A percentile compares a stretch with the other conserved stretches of the same genome.
phyloP scores from a whole-genome alignment of 2,797 vertebrate species.

The Nyctalus aviator region DNA sequence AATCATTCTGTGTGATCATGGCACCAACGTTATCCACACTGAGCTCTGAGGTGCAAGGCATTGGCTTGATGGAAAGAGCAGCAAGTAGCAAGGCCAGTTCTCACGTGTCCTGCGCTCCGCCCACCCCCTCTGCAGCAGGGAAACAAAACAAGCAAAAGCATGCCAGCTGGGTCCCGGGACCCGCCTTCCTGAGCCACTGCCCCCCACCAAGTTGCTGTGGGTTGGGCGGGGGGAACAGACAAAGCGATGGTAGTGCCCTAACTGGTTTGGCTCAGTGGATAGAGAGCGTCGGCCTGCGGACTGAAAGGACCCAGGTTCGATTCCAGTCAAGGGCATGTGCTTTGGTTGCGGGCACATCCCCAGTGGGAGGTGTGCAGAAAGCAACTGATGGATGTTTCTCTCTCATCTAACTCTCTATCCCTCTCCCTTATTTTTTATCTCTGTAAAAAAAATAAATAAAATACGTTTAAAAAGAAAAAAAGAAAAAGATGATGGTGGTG shows the following conservation, averaged over 20 bases:
- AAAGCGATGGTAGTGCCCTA: neutral
- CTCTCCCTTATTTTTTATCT: too few species aligned
- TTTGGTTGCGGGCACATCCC: too few species aligned
- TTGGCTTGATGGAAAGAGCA: neutral
- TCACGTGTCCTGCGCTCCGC: rapidly evolving
- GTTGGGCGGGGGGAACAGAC: neutral
- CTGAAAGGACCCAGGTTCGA: too few species aligned
- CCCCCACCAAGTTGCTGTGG: neutral
- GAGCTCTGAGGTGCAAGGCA: neutral
- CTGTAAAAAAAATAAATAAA: too few species aligned
- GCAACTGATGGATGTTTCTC: too few species aligned
- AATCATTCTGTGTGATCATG: neutral
- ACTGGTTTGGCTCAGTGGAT: too few species aligned
- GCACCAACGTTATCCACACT: neutral
- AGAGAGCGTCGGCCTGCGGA: too few species aligned
- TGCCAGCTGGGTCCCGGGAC: neutral
- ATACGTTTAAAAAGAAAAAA: too few species aligned
- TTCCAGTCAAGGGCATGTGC: too few species aligned
- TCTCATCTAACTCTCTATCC: too few species aligned
- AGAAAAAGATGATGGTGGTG: neutral
- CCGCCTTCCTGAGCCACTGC: neutral
- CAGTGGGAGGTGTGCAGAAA: too few species aligned
- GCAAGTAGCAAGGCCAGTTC: neutral
- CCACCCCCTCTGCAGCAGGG: neutral
- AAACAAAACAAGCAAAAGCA: neutral